Percentiles rank a stretch among this genome's conserved stretches.
Evolutionary conservation across 2,888 invertebrate species (phyloP).

Genomic region (Stenotaenia linearis): DNA sequence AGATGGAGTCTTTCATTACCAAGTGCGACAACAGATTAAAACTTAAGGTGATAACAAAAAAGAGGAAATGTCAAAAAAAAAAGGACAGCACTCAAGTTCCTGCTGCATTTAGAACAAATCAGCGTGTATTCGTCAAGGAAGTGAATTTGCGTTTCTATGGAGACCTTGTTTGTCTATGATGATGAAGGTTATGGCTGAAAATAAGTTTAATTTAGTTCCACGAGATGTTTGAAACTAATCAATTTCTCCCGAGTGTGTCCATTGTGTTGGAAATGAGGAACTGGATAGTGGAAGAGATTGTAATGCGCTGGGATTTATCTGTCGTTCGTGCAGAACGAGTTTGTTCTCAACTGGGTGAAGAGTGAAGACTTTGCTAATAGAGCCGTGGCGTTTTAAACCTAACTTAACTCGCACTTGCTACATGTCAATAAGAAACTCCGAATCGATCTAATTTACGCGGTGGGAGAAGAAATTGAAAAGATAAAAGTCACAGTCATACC

Average conservation of each 20-base stretch:
- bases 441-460: neutral
- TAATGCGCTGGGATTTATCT: slow-evolving; percentile 4
- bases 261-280: slow-evolving; percentile 5
- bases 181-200: neutral
- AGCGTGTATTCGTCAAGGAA: neutral
- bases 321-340: neutral
- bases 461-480: neutral
- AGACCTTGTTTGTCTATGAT: neutral
- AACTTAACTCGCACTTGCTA: neutral
- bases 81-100: neutral
- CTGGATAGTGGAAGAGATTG: neutral
- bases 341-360: neutral
- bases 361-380: neutral
- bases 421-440: neutral
- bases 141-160: neutral
- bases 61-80: neutral
- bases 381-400: neutral
- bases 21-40: neutral
- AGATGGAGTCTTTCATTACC: neutral
- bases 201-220: neutral
- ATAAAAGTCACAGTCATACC: too few species aligned
- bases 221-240: neutral
- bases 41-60: neutral
- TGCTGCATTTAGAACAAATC: neutral
- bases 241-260: slow-evolving; percentile 4